Base-by-base conservation (phyloP, 1,140 invertebrate genomes). In the Brachionus calyciflorus region DNA sequence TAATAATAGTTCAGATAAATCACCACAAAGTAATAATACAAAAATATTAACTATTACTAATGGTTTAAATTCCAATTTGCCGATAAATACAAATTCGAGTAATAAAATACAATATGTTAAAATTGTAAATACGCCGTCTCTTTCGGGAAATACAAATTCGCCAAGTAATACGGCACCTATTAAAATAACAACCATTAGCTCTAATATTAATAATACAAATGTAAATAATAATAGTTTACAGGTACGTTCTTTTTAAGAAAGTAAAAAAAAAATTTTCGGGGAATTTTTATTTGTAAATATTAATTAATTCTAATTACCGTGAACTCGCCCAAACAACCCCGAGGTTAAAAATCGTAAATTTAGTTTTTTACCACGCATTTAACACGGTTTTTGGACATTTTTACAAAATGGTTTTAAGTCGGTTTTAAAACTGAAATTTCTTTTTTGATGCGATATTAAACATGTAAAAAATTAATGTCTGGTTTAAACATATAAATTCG, bases 51-150 rank as follows among this genome's bases (percentile, higher is more conserved):
- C 40, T 37, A 65, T 44, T 44, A 41, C 60, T 6, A 65, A 65
- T 44, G 60, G 33, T 44, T 44, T 65, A 41, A 65, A 44, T 41
- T 44, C 60, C 17, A n/a, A n/a, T n/a, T n/a, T n/a, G n/a, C n/a
- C n/a, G n/a, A n/a, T n/a, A n/a, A 44, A 37, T 37, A 24, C 60
- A 0, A 65, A 7, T 41, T 24, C 21, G 41, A 41, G n/a, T 12
- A 65, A 65, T 26, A 65, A 65, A 44, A 65, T 65, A 44, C 60
- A 65, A 19, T 65, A 65, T 44, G 60, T 65, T 44, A 65, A 65
- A 65, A 65, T 65, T 44, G 60, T 65, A 41, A 65, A 65, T 65
- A 65, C 60, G 10, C 60, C 60, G 9, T 24, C 19, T 44, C 7
- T 41, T 17, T 63, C 57, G 21, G 21, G 28, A 19, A 33, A 63